These are phyloP conservation scores for Barnardius zonarius DNA, from an alignment of 2,113 vertebrate species.

Conservation along the genomic window DNA sequence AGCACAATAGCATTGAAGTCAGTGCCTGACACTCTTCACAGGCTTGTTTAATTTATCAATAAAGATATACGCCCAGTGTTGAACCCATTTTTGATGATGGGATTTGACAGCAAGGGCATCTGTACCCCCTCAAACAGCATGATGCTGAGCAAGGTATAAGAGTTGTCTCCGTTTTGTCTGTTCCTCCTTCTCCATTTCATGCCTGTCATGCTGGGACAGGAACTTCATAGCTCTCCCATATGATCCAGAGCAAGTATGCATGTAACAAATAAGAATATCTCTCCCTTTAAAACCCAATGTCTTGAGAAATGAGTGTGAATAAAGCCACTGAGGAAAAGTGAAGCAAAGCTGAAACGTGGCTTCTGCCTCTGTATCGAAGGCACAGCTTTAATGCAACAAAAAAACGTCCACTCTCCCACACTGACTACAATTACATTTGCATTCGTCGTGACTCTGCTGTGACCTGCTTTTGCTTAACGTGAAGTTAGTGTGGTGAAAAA, in stretches of 20 bases:
- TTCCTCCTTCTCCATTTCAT: background rate
- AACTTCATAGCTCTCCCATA: background rate
- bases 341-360: background rate
- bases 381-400: background rate
- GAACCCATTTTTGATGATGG: background rate
- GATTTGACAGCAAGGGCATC: background rate
- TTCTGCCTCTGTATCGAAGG: background rate
- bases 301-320: background rate
- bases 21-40: background rate
- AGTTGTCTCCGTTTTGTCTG: background rate
- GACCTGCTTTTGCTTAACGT: background rate
- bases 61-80: background rate
- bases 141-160: background rate
- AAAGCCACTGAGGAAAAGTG: accelerated
- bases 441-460: background rate
- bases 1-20: background rate
- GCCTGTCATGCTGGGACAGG: background rate
- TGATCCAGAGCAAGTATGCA: background rate
- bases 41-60: background rate
- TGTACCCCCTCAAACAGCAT: background rate
- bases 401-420: background rate
- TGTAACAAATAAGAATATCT: background rate
- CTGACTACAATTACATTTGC: background rate
- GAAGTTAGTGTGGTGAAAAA: background rate
- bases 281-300: background rate